Evolutionary conservation across 2,113 vertebrate genomes (phyloP), one percentile per base, ranked within the genome.

Genomic region (Pogona vitticeps): DNA sequence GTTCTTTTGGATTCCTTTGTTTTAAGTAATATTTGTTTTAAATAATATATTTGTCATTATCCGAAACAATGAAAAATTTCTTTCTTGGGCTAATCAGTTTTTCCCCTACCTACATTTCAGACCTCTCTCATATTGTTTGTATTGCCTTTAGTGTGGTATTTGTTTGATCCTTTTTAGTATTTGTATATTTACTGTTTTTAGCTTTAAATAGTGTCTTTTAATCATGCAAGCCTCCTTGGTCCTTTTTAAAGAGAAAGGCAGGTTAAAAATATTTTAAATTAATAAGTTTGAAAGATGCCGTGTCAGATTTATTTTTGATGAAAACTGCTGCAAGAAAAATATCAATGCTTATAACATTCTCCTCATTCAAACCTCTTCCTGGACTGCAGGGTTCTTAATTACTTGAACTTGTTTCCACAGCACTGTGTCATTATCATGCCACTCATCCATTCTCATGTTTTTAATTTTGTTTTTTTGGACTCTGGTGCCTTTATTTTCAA

Each of bases 1-100:
- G 46, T 85, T 89, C 46, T 82, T 85, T 89, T 65, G 86, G 85
- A 84, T 42, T 68, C 13, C 6, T 68, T 93, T 90, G 23, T 87
- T 87, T 77, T 42, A 1, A 86, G n/a, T 84, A 26, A 85, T 65
- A 72, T 72, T 91, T 71, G 0, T 3, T 0, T 7, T 38, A 68
- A 92, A 82, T 76, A 59, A 38, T 87, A 68, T 70, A 18, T 88
- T 93, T 86, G 42, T 71, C 20, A 52, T 59, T 61, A 81, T 59
- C 12, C 79, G 13, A 87, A 33, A 70, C 21, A 76, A 6, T 20
- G 85, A 76, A 1, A 33, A 83, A 82, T 4, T 1, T 79, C 21
- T 31, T 6, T 85, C 40, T 6, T 42, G 12, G 58, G 91, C 87
- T 85, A 88, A 56, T 77, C 0, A 85, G 76, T 71, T 79, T 38